Evolutionary conservation across 2,888 invertebrate genomes (phyloP).

Genomic region (Lagria hirta): DNA sequence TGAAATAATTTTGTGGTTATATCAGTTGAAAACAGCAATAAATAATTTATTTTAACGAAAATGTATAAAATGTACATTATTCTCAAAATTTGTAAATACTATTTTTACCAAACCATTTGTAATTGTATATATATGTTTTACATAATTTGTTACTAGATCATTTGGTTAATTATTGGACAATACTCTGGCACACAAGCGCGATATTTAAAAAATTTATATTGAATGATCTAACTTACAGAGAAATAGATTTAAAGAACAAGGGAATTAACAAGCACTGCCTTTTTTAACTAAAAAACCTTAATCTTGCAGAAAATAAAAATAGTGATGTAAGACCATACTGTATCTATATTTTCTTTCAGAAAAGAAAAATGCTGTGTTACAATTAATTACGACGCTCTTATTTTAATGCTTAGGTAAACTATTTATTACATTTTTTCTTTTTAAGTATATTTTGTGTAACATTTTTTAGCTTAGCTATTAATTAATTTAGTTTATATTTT

Average conservation of each 20-base stretch:
- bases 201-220: no score
- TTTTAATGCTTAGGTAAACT: constrained; percentile 40
- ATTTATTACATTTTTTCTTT: constrained; percentile 44
- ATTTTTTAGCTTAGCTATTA: constrained; percentile 36
- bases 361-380: constrained; percentile 44
- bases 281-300: constrained; percentile 15
- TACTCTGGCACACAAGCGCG: no score
- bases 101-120: constrained; percentile 31
- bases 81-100: constrained; percentile 25
- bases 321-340: constrained; percentile 18
- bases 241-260: constrained; percentile 15
- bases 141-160: no score
- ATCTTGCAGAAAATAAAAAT: constrained; percentile 29
- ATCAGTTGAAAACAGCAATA: constrained; percentile 33
- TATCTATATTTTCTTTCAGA: constrained; percentile 35
- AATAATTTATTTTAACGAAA: constrained; percentile 30
- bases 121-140: constrained; percentile 1
- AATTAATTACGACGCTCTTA: constrained; percentile 41
- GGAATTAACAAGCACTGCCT: constrained; percentile 25
- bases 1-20: constrained; percentile 15
- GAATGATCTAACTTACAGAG: no score
- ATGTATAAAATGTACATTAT: constrained; percentile 36
- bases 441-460: constrained; percentile 37
- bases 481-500: constrained; percentile 46
- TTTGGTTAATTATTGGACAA: no score